Conservation (phyloP, 2,113 vertebrate species). For the Sisor rabdophorus region DNA sequence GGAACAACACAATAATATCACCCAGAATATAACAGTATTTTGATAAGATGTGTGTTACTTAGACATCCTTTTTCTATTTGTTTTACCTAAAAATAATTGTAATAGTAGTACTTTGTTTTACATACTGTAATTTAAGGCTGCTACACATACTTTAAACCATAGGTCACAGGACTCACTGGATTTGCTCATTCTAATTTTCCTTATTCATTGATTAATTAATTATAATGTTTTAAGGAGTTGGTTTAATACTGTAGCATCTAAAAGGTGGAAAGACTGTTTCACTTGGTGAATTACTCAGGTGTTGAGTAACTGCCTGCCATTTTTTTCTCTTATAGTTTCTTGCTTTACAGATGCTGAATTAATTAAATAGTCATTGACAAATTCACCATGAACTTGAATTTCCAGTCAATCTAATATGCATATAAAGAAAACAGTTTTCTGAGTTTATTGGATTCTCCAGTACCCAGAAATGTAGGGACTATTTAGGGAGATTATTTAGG, state of each 20-base stretch:
- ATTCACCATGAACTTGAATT: not conserved
- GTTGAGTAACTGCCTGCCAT: slow-evolving; percentile 9
- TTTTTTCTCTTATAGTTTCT: not conserved
- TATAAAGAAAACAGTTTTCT: not conserved
- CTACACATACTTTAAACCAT: not conserved
- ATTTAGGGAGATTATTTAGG: slow-evolving; percentile 20
- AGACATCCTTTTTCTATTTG: not conserved
- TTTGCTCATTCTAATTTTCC: not conserved
- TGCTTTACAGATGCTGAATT: slow-evolving; percentile 12
- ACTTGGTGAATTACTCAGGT: slow-evolving; percentile 4
- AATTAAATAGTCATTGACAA: slow-evolving; percentile 14
- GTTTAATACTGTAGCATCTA: not conserved
- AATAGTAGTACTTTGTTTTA: not conserved
- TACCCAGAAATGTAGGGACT: not conserved
- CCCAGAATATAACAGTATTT: slow-evolving; percentile 6
- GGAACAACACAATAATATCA: not conserved
- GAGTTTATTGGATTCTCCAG: not conserved
- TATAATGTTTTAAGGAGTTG: not conserved
- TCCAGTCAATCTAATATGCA: slow-evolving; percentile 1
- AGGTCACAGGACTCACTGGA: not conserved
- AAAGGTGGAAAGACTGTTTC: not conserved
- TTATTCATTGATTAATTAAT: not conserved
- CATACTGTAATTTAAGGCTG: not conserved
- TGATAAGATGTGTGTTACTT: not conserved
- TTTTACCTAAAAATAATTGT: not conserved